Evolutionary conservation across 2,797 vertebrate genomes (phyloP), one percentile per base, ranked within the genome.

Genomic region (Periparus ater): DNA sequence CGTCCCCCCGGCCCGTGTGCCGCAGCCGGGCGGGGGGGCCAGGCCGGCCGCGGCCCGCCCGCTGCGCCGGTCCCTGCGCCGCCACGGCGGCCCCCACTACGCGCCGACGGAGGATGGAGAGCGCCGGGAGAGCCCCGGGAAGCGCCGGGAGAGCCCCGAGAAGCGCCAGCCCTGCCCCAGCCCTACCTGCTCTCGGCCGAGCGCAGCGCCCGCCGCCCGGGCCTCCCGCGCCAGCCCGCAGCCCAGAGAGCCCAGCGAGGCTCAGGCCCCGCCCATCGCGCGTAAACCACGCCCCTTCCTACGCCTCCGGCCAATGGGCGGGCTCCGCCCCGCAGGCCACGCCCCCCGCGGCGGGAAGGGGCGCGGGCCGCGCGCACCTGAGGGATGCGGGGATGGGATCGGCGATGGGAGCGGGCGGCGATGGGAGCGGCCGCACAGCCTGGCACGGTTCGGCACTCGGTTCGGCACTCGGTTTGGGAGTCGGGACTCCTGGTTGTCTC

Each of bases 271-370:
- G 34, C 72, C 72, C 45, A 32, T 2, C 34, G 2, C 12, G 0
- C 7, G 1, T 0, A 10, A 2, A 2, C 21, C 72, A 38, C 55
- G 44, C 72, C 55, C 21, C 44, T 36, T 32, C 17, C 44, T 11
- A 2, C 6, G 2, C 3, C 11, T 11, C 27, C 1, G 21, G 2
- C 71, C 71, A 60, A 74, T 74, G 55, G n/a, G 17, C 17, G 7
- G 3, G n/a, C 42, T 27, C 8, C n/a, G 7, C 11, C n/a, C 0
- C 6, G 7, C 20, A 14, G 21, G 2, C 34, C 72, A 26, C 72
- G 57, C 57, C 57, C 42, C 40, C 29, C 21, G 23, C 19, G 9
- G 48, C 42, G 32, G 66, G 18, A 4, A 19, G 26, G 27, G 26
- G 27, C 12, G 10, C 9, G 21, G 30, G 7, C 10, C 27, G 14